Conservation (phyloP, 2,888 invertebrate species). For the Agelastica alni region DNA sequence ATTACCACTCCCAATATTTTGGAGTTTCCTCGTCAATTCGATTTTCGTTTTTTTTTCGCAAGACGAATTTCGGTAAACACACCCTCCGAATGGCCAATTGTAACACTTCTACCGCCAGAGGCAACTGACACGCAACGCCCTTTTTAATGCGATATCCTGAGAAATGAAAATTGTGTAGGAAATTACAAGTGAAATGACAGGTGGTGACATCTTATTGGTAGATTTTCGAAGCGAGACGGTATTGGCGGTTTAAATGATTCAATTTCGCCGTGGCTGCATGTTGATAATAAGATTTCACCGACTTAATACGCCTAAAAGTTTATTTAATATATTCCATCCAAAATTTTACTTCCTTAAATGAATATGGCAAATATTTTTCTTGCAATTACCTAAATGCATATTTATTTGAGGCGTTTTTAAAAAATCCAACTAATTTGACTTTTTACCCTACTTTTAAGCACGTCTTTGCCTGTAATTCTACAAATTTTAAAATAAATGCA, state of each 20-base stretch:
- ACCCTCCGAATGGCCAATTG: conserved; percentile 35
- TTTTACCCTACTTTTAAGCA: too few relatives aligned
- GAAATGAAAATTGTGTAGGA: conserved; percentile 47
- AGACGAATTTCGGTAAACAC: background rate
- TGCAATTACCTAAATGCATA: too few relatives aligned
- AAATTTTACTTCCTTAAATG: too few relatives aligned
- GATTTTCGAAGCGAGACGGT: conserved; percentile 33
- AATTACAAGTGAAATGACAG: conserved; percentile 49
- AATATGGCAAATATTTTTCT: too few relatives aligned
- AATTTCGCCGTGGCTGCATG: conserved; percentile 3
- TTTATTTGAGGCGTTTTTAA: too few relatives aligned
- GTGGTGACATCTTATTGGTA: conserved; percentile 41
- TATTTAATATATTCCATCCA: too few relatives aligned
- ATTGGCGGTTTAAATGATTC: conserved; percentile 41
- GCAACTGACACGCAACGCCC: conserved; percentile 44
- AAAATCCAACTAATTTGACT: too few relatives aligned
- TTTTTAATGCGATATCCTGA: conserved; percentile 47
- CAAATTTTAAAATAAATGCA: too few relatives aligned
- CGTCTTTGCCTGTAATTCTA: too few relatives aligned
- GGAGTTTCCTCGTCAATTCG: background rate
- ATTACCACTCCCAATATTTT: conserved; percentile 4
- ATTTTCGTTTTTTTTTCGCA: background rate
- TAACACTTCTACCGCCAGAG: conserved; percentile 34
- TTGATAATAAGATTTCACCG: conserved; percentile 4
- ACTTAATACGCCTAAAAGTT: too few relatives aligned